Percentiles rank a stretch among this genome's conserved stretches.
phyloP scores from a whole-genome alignment of 2,797 vertebrate species.

The Xenops minutus region DNA sequence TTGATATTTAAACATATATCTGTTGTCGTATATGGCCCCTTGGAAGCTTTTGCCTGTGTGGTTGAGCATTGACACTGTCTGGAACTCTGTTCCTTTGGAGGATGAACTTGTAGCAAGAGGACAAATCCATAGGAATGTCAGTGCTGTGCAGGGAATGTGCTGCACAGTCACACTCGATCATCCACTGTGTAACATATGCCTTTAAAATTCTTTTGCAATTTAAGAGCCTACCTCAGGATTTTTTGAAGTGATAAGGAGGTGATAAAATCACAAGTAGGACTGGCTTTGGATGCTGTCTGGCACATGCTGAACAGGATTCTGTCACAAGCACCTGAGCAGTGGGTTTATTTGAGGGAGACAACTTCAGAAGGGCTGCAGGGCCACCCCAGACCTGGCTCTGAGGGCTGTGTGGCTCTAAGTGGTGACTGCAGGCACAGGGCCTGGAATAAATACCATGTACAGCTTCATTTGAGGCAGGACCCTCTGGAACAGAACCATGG shows the following conservation, averaged over 20 bases:
- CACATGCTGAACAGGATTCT: neutral
- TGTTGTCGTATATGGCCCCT: neutral
- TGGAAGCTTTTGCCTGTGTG: neutral
- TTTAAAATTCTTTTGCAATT: neutral
- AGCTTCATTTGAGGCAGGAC: neutral
- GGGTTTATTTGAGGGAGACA: neutral
- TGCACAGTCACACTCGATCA: neutral
- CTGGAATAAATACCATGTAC: fast-evolving
- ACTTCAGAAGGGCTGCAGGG: neutral
- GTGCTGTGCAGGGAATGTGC: neutral
- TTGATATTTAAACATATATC: neutral
- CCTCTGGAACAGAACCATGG: fast-evolving
- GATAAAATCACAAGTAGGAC: neutral
- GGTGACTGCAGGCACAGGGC: neutral
- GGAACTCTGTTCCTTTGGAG: neutral
- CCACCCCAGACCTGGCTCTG: neutral
- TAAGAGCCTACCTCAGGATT: neutral
- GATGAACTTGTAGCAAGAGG: neutral
- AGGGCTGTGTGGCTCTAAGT: neutral
- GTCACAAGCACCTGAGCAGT: neutral
- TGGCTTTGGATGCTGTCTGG: neutral
- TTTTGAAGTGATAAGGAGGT: neutral
- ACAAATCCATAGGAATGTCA: neutral
- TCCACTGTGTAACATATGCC: neutral
- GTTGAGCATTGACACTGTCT: neutral